A percentile compares a stretch with the other conserved stretches of the same genome.
These are phyloP conservation scores for Sweltsa coloradensis DNA, from an alignment of 1,140 invertebrate genomes.

Conservation along the genomic window DNA sequence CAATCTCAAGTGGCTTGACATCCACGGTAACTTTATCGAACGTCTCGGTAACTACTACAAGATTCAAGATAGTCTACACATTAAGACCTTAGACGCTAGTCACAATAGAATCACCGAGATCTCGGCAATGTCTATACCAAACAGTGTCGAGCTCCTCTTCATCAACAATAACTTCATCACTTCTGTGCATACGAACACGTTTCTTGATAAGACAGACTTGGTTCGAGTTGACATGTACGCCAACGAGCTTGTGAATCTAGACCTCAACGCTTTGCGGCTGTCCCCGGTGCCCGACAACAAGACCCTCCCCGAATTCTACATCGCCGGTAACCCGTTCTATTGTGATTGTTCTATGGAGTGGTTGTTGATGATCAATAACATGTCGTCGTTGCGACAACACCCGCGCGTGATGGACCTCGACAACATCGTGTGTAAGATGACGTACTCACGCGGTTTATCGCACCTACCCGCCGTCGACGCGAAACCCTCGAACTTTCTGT, in stretches of 20 bases:
- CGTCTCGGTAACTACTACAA: slow-evolving; percentile 76
- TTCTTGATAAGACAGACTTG: slow-evolving; percentile 70
- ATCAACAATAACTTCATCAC: slow-evolving; percentile 82
- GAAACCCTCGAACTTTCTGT: slow-evolving; percentile 72
- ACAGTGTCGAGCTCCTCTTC: slow-evolving; percentile 76
- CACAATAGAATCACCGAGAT: slow-evolving; percentile 75
- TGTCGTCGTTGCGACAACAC: slow-evolving; percentile 64
- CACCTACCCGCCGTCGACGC: slow-evolving; percentile 39
- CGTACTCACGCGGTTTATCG: slow-evolving; percentile 58
- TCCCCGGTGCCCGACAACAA: slow-evolving; percentile 52
- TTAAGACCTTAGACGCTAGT: slow-evolving; percentile 74
- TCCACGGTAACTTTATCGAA: slow-evolving; percentile 78
- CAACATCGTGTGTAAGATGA: slow-evolving; percentile 72
- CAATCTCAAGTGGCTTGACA: slow-evolving; percentile 80
- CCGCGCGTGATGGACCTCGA: slow-evolving; percentile 77
- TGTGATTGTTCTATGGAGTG: slow-evolving; percentile 90
- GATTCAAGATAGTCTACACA: slow-evolving; percentile 54
- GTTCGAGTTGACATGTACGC: slow-evolving; percentile 80
- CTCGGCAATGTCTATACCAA: slow-evolving; percentile 67
- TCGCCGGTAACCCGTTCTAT: slow-evolving; percentile 80
- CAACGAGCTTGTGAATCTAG: slow-evolving; percentile 69
- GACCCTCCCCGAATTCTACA: slow-evolving; percentile 69
- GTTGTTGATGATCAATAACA: slow-evolving; percentile 75
- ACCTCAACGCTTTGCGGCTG: slow-evolving; percentile 64
- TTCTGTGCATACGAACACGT: slow-evolving; percentile 67